phyloP scores from a whole-genome alignment of 2,888 invertebrate genomes.

The Noctuana brunneofusca region DNA sequence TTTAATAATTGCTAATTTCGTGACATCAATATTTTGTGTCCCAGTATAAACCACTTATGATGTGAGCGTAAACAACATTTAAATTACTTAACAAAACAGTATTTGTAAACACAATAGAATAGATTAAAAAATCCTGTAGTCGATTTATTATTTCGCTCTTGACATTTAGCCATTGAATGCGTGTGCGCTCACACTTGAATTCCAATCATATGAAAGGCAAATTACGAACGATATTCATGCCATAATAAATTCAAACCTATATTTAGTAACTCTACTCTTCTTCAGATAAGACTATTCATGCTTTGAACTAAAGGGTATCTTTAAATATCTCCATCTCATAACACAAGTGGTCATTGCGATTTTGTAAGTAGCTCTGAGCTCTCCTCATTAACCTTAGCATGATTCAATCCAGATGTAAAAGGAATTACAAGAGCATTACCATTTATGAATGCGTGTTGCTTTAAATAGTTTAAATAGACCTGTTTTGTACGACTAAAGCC shows the following conservation, averaged over 20 bases:
- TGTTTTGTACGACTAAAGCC: background rate
- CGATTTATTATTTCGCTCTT: conserved; percentile 2
- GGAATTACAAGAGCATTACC: conserved; percentile 12
- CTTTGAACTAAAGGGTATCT: conserved; percentile 5
- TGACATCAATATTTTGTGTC: background rate
- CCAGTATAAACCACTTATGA: too few species aligned
- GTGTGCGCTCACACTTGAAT: background rate
- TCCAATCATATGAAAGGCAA: background rate
- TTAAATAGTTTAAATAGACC: background rate
- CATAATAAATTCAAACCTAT: conserved; percentile 7
- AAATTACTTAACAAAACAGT: background rate
- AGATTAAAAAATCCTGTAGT: background rate
- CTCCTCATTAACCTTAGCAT: conserved; percentile 14
- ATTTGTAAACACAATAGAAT: background rate
- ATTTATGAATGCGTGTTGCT: conserved; percentile 10
- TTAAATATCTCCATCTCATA: conserved; percentile 6
- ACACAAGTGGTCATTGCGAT: conserved; percentile 18
- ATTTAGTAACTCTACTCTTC: conserved; percentile 11
- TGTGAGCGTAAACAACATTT: background rate
- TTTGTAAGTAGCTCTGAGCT: conserved; percentile 13
- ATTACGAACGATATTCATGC: background rate
- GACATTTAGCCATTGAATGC: conserved; percentile 13
- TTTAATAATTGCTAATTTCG: background rate
- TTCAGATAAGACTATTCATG: background rate
- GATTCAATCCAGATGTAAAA: conserved; percentile 20